Percentiles rank a stretch among this genome's conserved stretches.
Conservation (phyloP, 2,113 vertebrate genomes). For the Dryoscopus gambensis region DNA sequence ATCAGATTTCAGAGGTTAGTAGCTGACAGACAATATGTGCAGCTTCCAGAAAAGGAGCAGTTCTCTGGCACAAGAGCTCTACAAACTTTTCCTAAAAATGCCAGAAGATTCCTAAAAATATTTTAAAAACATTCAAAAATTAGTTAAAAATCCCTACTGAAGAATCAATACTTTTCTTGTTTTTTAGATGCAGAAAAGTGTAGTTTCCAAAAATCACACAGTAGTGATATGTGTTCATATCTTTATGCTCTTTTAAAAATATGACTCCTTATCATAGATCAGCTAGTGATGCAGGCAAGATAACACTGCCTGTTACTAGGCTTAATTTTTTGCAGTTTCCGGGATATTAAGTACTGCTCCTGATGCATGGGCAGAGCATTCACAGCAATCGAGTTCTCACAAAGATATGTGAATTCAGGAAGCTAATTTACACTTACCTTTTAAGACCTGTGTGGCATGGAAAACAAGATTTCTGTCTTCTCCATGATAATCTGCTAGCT, state of each 20-base stretch:
- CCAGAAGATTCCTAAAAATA: neutral
- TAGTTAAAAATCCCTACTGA: neutral
- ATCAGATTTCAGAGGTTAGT: neutral
- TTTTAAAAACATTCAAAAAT: neutral
- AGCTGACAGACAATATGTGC: neutral
- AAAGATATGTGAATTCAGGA: neutral
- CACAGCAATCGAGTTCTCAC: neutral
- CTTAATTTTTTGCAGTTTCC: neutral
- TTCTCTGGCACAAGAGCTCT: neutral
- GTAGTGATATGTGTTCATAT: neutral
- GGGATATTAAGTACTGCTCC: neutral
- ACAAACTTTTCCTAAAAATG: neutral
- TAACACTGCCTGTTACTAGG: neutral
- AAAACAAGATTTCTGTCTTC: neutral
- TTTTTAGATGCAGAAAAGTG: neutral
- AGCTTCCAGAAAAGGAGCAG: neutral
- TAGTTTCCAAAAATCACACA: neutral
- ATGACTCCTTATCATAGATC: neutral
- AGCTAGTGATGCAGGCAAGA: neutral
- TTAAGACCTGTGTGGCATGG: neutral
- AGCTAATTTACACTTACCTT: neutral
- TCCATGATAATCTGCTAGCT: neutral
- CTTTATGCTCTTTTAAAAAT: neutral
- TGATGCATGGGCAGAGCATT: neutral
- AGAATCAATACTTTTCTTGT: neutral